A percentile compares a stretch with the other conserved stretches of the same genome.
Conservation (phyloP, 2,888 invertebrate genomes). For the Apantesis nais region DNA sequence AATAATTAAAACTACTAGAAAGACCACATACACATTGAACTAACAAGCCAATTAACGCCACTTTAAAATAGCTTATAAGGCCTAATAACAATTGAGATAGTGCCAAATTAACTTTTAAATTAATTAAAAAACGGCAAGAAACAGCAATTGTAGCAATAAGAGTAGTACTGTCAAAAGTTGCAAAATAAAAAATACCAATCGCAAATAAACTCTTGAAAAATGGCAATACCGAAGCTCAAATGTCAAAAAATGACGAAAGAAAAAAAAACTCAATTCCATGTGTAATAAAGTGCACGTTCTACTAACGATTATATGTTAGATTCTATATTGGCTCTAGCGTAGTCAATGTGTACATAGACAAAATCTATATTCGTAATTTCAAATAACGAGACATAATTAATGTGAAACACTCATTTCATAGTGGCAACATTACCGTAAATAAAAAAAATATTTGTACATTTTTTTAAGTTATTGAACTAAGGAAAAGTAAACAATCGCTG, state of each 20-base stretch:
- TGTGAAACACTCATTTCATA: background rate
- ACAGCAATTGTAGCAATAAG: background rate
- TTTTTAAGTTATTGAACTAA: conserved; percentile 13
- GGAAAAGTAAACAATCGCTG: conserved; percentile 13
- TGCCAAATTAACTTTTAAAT: too few species aligned
- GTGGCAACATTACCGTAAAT: background rate
- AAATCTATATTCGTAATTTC: conserved; percentile 24
- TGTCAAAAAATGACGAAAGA: background rate
- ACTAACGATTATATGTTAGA: background rate
- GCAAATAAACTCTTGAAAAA: background rate
- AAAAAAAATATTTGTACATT: conserved; percentile 18
- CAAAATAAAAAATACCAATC: background rate
- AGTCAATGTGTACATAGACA: conserved; percentile 6
- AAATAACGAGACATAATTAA: conserved; percentile 25
- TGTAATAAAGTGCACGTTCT: background rate
- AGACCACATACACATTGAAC: conserved; percentile 9
- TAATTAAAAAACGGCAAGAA: background rate
- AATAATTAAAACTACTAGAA: conserved; percentile 15
- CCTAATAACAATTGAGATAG: too few species aligned
- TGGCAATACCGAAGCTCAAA: background rate
- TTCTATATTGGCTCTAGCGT: background rate
- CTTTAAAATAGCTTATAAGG: background rate
- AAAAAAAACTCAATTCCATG: background rate
- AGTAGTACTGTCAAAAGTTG: background rate
- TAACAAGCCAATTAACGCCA: background rate